Percentiles rank a stretch among this genome's conserved stretches.
phyloP scores from a whole-genome alignment of 2,888 invertebrate genomes.

The Disparrhopalites patrizii region DNA sequence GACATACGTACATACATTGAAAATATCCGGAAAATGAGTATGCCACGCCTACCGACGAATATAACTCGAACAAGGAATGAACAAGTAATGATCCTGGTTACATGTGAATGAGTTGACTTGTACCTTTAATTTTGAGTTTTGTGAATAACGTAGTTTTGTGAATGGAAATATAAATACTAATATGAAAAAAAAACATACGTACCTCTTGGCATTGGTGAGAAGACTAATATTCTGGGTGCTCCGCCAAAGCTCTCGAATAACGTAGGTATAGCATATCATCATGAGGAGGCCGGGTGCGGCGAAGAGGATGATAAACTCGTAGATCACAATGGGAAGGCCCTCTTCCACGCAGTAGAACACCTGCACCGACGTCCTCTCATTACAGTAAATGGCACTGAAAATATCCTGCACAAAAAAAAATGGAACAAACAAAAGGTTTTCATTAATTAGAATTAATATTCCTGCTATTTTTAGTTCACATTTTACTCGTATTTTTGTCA shows the following conservation, averaged over 20 bases:
- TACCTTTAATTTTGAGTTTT: not conserved
- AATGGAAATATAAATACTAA: not conserved
- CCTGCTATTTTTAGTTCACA: no score
- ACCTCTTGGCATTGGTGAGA: slow-evolving; percentile 50
- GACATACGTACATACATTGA: no score
- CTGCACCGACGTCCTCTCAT: slow-evolving; percentile 50
- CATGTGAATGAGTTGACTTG: not conserved
- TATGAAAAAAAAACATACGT: slow-evolving; percentile 14
- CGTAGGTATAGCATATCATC: slow-evolving; percentile 52
- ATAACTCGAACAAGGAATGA: no score
- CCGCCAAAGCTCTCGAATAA: slow-evolving; percentile 52
- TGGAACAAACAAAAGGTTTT: not conserved
- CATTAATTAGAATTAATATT: no score
- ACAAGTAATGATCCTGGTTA: not conserved
- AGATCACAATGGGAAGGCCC: slow-evolving; percentile 50
- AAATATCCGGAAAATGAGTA: no score
- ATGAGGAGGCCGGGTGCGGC: slow-evolving; percentile 51
- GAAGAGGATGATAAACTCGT: slow-evolving; percentile 52
- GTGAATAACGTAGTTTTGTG: not conserved
- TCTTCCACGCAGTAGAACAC: slow-evolving; percentile 51
- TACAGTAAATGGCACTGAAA: slow-evolving; percentile 49
- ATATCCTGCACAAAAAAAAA: slow-evolving; percentile 37
- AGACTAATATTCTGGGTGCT: slow-evolving; percentile 52
- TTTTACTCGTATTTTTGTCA: no score
- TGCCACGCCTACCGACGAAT: no score